A percentile compares a stretch with the other conserved stretches of the same genome.
Evolutionary conservation across 1,140 invertebrate species (phyloP).

Genomic region (Oncopeltus fasciatus): DNA sequence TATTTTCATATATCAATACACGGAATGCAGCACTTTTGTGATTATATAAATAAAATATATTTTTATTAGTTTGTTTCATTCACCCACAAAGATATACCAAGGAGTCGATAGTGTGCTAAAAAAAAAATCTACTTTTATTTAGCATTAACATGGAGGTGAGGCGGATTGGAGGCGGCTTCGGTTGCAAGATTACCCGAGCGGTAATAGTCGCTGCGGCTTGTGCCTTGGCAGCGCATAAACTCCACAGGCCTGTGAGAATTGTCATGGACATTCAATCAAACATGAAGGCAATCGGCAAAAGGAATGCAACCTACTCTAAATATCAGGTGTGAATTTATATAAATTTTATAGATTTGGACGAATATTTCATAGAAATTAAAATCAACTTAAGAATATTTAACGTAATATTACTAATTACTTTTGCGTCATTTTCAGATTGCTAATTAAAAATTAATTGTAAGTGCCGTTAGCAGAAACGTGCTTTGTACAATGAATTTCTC

Average conservation of each 20-base stretch:
- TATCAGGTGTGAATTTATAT: too few relatives aligned
- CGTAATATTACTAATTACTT: too few relatives aligned
- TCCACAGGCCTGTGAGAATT: slow-evolving; percentile 45
- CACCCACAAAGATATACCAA: neutral
- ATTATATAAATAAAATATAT: neutral
- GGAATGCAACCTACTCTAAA: slow-evolving; percentile 37
- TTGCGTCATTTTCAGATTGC: too few relatives aligned
- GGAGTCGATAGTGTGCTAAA: too few relatives aligned
- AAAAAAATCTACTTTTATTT: slow-evolving; percentile 18
- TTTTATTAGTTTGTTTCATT: neutral
- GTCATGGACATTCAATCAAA: slow-evolving; percentile 47
- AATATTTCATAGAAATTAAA: too few relatives aligned
- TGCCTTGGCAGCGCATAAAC: slow-evolving; percentile 42
- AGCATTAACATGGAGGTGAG: slow-evolving; percentile 47
- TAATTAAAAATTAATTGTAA: too few relatives aligned
- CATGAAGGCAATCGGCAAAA: slow-evolving; percentile 49
- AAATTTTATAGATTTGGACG: too few relatives aligned
- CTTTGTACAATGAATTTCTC: too few relatives aligned
- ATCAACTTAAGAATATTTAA: too few relatives aligned
- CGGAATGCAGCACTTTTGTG: slow-evolving; percentile 1
- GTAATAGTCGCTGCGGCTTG: slow-evolving; percentile 40
- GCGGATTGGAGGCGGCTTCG: slow-evolving; percentile 57
- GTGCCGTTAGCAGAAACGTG: too few relatives aligned
- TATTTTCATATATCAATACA: too few relatives aligned
- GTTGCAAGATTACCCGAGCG: slow-evolving; percentile 45